Base-by-base conservation (phyloP, 2,797 vertebrate species). In the Lepilemur septentrionalis region DNA sequence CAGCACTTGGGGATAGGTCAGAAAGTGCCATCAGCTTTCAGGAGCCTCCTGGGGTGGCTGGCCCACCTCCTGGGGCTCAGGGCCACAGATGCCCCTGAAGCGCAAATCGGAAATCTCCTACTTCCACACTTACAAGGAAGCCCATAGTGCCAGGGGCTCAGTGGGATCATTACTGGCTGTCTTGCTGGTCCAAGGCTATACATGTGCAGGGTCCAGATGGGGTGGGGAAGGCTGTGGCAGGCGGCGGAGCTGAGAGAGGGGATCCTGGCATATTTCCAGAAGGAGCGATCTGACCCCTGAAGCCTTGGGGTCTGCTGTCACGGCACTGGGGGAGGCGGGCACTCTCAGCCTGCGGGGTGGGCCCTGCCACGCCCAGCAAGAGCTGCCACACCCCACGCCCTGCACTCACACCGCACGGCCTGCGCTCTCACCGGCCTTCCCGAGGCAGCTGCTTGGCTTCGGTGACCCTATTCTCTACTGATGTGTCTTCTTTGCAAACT, bases 121-220 rank as follows among this genome's bases (percentile, higher is more conserved):
- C 63, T 78, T 93, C 90, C 4, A 23, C 32, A 41, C 13, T 43
- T 18, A 73, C 78, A 84, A 96, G 92, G 87, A 89, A 76, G 48
- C 25, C 38, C 75, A 17, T 0, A 79, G 41, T 52, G 11, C 57
- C 84, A 41, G 13, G 32, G 10, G 50, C 81, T 13, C 9, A 14
- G 18, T 1, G 52, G 20, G 6, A 20, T 23, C 52, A n/a, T 18
- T 9, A 25, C 28, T 48, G 43, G 43, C 38, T 0, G 0, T 50
- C 57, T 14, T 2, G 8, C 7, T 75, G 67, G 46, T 28, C 80
- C 72, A 41, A 65, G 0, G 46, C 82, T 57, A 11, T 8, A 50
- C 22, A 10, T 0, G 20, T 12, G 38, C 4, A 8, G 41, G 65
- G 63, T 67, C 67, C 59, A 17, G 57, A 41, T 0, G 0, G 1